Evolutionary conservation across 2,113 vertebrate genomes (phyloP), one percentile per base, ranked within the genome.

Genomic region (Sardina pilchardus): DNA sequence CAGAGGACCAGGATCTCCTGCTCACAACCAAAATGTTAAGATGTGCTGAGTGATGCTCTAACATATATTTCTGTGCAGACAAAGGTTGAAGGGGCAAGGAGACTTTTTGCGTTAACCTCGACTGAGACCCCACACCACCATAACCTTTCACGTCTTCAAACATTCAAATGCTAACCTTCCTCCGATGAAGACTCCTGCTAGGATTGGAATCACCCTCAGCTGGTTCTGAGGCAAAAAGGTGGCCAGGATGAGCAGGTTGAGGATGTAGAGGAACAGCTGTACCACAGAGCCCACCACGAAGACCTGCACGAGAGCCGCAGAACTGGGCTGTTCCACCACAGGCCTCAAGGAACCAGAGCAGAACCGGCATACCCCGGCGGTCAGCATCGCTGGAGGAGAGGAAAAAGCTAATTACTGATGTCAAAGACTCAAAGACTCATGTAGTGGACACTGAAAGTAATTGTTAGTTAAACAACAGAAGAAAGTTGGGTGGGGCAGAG

Each of bases 181-280:
- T 1, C 93, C 86, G 59, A 94, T 75, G 89, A 96, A 96, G 85
- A 95, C 88, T 43, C 87, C 90, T 2, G 90, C 92, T 75, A 95
- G 53, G 10, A 94, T 91, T 0, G 95, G 95, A 42, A 95, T 91
- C 85, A 93, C 82, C 89, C 92, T 94, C 84, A 96, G 91, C 88
- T 95, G 87, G 26, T 94, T 92, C 48, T 94, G 91, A 75, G 92
- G 92, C 82, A 95, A 91, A 4, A 94, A 88, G 3, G 92, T 81
- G 1, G 94, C 92, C 92, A 94, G 90, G 1, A 93, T 91, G 12
- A 94, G 80, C 0, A 94, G 90, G 87, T 95, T 96, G 89, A 96
- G 93, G 85, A 90, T 67, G 9, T 95, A 96, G 84, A 95, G 90
- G 82, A 92, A 82, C 2, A 96, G 78, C 86, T 92, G 93, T 19